Base-by-base conservation (phyloP, 2,113 vertebrate genomes). In the Cryptotis parvus region DNA sequence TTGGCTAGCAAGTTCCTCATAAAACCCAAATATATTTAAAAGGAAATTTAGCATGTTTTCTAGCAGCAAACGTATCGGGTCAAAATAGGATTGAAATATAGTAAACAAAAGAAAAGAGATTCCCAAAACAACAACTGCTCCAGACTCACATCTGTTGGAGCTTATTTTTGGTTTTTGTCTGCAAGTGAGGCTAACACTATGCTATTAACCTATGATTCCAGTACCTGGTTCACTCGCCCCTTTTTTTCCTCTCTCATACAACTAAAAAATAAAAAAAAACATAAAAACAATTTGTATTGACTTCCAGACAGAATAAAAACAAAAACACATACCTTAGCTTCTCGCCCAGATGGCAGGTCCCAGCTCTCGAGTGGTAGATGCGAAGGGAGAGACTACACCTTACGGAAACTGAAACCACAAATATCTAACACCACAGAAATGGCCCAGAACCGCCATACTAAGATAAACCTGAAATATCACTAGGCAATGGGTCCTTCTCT, bases 361-460 rank as follows among this genome's bases (percentile, higher is more conserved):
- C 96, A 96, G 97, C 97, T 97, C 95, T 98, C 98, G 97, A 97
- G 96, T 98, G 98, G 98, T 98, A 98, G 97, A 97, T 96, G 96
- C 97, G 95, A 96, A 98, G 98, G n/a, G 96, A 97, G 95, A 94
- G 94, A 96, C 4, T 6, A 96, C 98, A 96, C 0, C 29, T 90
- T 98, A 98, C n/a, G 98, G 98, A 98, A 98, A 98, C 84, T 94
- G 97, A 96, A 98, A 98, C 98, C 98, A 95, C 97, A 97, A 98
- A 97, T 86, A 98, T 97, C 96, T 93, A 96, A 94, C 49, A 2
- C 95, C 94, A 95, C 82, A 20, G 96, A 97, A 94, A 97, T 92
- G 97, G 95, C 95, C 96, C 90, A 86, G 76, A 97, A 95, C 93
- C 27, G 72, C 89, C 96, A n/a, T n/a, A 88, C 85, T 70, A n/a